Evolutionary conservation across 92 coral and sea anemone species (phyloP), one percentile per base, ranked within the genome.

Genomic region (Parazoanthus swiftii): DNA sequence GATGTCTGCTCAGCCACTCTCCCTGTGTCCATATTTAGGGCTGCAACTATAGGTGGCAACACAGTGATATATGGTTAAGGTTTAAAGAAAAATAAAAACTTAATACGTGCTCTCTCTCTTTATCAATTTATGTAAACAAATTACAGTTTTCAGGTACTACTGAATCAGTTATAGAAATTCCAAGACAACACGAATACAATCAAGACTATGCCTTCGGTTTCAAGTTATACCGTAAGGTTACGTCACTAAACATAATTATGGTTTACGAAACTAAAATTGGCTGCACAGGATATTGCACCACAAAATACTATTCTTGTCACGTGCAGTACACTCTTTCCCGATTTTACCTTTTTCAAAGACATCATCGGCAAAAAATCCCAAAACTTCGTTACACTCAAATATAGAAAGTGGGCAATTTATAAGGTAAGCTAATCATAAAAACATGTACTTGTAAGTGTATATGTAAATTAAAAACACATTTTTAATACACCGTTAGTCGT

Each of bases 1-100:
- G 68, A 33, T 26, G 75, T 54, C 39, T 84, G 77, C 38, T 84
- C 87, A 6, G 65, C 23, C 33, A 21, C 48, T 70, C 54, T 35
- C 46, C 66, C 87, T 29, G 39, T 26, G 37, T 84, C 67, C 87
- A 84, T 84, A 58, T 15, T 29, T 35, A 84, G 18, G 51, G 15
- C 87, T 70, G 78, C 14, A 39, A 35, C 46, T 36, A 35, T 73
- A 39, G 25, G 20, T 15, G 36, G 48, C 23, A 81, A 8, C 26
- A 38, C 48, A 81, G 14, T 6, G 16, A 37, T 63, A 5, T 2
- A 81, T 58, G 26, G 46, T 42, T n/a, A 20, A 37, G 80, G 14
- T 25, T 36, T 39, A 5, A 18, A 18, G 50, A 63, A 63, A 23
- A 63, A 23, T 23, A 63, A 1, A 18, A 58, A 14, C 16, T 20